Evolutionary conservation across 2,888 invertebrate species (phyloP).

Genomic region (Cepaea hortensis): DNA sequence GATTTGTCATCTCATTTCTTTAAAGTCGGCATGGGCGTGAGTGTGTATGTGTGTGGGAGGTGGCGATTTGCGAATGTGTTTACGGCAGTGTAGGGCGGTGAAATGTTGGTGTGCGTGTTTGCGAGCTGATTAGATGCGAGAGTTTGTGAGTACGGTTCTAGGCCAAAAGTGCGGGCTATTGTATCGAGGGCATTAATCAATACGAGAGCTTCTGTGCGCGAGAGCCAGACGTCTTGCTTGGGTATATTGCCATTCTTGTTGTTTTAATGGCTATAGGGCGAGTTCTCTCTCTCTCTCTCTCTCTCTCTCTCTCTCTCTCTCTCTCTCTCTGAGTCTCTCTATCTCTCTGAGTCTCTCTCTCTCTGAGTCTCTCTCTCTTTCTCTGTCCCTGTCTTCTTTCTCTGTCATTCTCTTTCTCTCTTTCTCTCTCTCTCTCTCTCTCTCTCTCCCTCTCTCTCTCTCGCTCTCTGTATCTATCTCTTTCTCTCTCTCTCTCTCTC

Average conservation of each 20-base stretch:
- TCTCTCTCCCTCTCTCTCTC: background rate
- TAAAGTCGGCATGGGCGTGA: too few species aligned
- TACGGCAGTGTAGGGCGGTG: too few species aligned
- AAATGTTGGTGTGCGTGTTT: too few species aligned
- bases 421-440: background rate
- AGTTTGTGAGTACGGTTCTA: background rate
- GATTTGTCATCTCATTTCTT: too few species aligned
- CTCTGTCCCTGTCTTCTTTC: background rate
- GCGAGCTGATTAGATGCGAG: background rate
- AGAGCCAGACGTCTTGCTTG: background rate
- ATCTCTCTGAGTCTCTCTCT: background rate
- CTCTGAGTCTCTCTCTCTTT: background rate
- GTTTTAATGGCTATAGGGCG: background rate
- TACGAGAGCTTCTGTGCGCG: background rate
- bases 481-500: background rate
- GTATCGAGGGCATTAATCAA: background rate
- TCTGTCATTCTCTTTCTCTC: background rate
- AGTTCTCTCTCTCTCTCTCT: background rate
- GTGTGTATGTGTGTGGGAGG: too few species aligned
- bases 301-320: background rate
- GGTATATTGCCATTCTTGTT: background rate
- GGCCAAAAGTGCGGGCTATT: background rate
- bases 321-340: background rate
- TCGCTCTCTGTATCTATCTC: background rate
- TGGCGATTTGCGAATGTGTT: too few species aligned